Percentiles rank a stretch among this genome's conserved stretches.
Evolutionary conservation across 2,113 vertebrate genomes (phyloP).

Genomic region (Aptenodytes forsteri): DNA sequence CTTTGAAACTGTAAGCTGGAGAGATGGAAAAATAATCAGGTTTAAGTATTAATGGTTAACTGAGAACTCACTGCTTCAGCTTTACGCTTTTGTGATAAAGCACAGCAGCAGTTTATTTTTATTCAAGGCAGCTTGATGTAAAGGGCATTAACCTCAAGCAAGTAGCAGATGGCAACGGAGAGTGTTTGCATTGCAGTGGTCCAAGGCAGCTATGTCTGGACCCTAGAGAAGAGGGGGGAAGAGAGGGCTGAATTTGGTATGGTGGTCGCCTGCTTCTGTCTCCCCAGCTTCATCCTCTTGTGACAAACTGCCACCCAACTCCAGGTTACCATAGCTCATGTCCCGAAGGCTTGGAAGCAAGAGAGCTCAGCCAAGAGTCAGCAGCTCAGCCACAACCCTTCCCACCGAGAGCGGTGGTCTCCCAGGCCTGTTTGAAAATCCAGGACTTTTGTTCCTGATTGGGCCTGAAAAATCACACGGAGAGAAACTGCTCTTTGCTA

Average conservation of each 20-base stretch:
- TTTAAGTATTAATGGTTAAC: constrained; percentile 60
- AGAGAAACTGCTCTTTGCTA: not conserved
- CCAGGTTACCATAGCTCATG: not conserved
- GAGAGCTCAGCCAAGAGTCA: not conserved
- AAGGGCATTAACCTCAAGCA: not conserved
- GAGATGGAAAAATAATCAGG: constrained; percentile 23
- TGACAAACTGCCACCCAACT: not conserved
- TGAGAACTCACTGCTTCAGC: not conserved
- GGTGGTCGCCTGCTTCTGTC: not conserved
- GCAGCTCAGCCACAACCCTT: not conserved
- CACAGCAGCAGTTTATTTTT: constrained; percentile 1
- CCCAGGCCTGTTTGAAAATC: not conserved
- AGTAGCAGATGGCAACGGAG: not conserved
- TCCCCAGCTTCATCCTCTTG: not conserved
- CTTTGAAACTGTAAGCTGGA: not conserved
- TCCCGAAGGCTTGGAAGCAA: not conserved
- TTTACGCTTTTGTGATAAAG: not conserved
- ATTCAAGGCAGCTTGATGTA: not conserved
- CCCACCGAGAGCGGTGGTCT: fast-evolving
- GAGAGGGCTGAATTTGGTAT: not conserved
- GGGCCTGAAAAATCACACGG: not conserved
- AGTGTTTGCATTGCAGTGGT: not conserved
- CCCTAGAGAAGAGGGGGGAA: not conserved
- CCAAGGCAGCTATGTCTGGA: not conserved
- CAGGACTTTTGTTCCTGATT: not conserved